phyloP scores from a whole-genome alignment of 2,113 vertebrate species.

The Chrysemys picta region DNA sequence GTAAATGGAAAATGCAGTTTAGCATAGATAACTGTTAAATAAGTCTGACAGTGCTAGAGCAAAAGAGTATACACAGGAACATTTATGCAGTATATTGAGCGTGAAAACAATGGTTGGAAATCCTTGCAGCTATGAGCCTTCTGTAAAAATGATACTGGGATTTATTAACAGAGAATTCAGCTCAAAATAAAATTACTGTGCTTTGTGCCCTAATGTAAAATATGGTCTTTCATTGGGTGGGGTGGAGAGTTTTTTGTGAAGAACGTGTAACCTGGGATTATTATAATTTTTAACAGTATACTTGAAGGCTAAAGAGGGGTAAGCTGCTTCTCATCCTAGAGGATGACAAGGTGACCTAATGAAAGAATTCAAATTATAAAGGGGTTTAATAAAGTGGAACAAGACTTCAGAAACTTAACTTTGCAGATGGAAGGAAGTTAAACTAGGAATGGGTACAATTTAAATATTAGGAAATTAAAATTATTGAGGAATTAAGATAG shows the following conservation, averaged over 20 bases:
- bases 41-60: not conserved
- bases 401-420: not conserved
- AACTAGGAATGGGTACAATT: not conserved
- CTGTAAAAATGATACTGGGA: not conserved
- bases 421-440: not conserved
- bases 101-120: not conserved
- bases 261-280: not conserved
- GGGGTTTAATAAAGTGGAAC: not conserved
- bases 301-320: not conserved
- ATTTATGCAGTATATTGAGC: constrained; percentile 23
- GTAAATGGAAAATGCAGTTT: not conserved
- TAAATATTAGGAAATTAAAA: not conserved
- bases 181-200: not conserved
- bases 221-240: not conserved
- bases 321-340: not conserved
- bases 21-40: not conserved
- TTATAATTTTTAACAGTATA: too few species aligned
- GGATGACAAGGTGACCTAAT: constrained; percentile 55
- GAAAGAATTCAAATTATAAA: constrained; percentile 1
- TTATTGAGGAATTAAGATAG: not conserved
- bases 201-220: not conserved
- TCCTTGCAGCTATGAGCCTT: not conserved
- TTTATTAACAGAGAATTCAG: not conserved
- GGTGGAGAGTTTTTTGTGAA: not conserved
- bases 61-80: not conserved